Evolutionary conservation across 2,113 vertebrate species (phyloP).

Genomic region (Lipophrys pholis): DNA sequence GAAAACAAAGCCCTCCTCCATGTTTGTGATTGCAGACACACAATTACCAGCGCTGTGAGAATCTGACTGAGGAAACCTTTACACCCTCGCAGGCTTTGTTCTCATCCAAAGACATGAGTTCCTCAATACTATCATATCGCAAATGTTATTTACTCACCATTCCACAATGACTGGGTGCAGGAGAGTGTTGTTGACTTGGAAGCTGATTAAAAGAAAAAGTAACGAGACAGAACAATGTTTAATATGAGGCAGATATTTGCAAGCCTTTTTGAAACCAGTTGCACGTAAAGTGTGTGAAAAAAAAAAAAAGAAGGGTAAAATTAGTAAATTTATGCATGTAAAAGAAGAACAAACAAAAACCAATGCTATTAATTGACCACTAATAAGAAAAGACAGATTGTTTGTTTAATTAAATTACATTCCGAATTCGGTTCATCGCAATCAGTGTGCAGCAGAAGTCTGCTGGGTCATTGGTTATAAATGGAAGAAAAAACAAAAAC

Average conservation of each 20-base stretch:
- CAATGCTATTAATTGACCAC: slow-evolving; percentile 13
- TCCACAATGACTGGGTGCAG: slow-evolving; percentile 93
- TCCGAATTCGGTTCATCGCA: slow-evolving; percentile 46
- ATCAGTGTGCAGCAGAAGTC: slow-evolving; percentile 16
- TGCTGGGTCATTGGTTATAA: slow-evolving; percentile 37
- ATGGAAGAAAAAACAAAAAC: slow-evolving; percentile 10
- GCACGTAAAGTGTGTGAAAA: background rate
- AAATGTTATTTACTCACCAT: slow-evolving; percentile 86
- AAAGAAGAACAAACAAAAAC: slow-evolving; percentile 30
- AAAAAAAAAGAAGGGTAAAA: slow-evolving; percentile 21
- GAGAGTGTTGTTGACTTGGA: slow-evolving; percentile 89
- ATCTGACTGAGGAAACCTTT: slow-evolving; percentile 6
- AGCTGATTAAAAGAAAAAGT: slow-evolving; percentile 75
- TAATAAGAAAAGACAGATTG: slow-evolving; percentile 21
- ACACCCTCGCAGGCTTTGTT: background rate
- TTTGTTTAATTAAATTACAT: slow-evolving; percentile 28
- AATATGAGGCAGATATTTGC: background rate
- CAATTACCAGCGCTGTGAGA: background rate
- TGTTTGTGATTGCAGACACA: slow-evolving; percentile 31
- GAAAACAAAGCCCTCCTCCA: background rate
- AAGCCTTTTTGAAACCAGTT: background rate
- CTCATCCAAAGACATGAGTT: background rate
- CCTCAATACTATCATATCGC: background rate
- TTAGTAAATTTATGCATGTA: background rate
- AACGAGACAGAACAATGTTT: background rate